These are phyloP conservation scores for Gavia stellata DNA, from an alignment of 2,113 vertebrate species.

Conservation along the genomic window DNA sequence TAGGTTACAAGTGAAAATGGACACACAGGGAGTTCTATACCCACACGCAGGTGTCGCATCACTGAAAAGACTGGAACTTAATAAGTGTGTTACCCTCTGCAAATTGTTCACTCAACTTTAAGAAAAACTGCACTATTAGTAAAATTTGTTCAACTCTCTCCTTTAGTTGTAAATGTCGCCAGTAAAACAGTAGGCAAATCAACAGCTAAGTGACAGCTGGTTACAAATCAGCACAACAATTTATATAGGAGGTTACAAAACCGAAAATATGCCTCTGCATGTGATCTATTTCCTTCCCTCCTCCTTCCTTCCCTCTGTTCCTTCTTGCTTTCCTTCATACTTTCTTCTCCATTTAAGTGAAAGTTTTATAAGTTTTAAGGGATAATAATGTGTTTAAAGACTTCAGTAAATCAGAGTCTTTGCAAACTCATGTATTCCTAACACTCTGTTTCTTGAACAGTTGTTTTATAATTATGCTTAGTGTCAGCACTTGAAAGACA, in stretches of 20 bases:
- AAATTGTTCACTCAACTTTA: not conserved
- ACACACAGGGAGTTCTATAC: not conserved
- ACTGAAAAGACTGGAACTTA: not conserved
- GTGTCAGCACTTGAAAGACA: not conserved
- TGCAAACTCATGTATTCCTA: not conserved
- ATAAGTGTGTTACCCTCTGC: not conserved
- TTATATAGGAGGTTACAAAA: not conserved
- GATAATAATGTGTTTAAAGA: not conserved
- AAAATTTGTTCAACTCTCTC: not conserved
- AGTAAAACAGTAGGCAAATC: not conserved
- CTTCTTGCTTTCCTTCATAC: not conserved
- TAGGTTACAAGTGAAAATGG: not conserved
- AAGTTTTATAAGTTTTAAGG: not conserved
- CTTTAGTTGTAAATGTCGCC: not conserved
- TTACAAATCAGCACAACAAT: not conserved
- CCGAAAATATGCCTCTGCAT: fast-evolving
- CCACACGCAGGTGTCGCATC: not conserved
- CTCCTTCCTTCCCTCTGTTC: not conserved
- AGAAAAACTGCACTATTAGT: not conserved
- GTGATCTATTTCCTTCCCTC: not conserved
- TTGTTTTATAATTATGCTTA: not conserved
- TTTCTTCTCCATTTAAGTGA: not conserved
- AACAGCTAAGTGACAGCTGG: not conserved
- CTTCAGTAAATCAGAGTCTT: not conserved
- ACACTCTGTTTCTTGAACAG: not conserved